A percentile compares a stretch with the other conserved stretches of the same genome.
These are phyloP conservation scores for Tangara arthus DNA, from an alignment of 2,797 vertebrate species.

Conservation along the genomic window DNA sequence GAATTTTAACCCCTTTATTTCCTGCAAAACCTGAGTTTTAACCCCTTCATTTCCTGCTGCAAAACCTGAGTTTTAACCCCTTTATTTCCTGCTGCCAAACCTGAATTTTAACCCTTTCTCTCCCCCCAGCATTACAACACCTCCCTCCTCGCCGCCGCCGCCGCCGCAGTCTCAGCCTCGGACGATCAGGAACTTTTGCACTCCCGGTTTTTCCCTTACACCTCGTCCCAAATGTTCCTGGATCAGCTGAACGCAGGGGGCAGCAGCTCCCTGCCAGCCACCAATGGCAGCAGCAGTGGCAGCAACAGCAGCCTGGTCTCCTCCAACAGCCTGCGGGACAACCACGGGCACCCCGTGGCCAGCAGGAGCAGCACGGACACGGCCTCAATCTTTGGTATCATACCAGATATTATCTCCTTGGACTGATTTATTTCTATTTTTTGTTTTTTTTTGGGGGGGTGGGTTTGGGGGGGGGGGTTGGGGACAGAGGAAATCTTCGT, in stretches of 20 bases:
- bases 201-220: conserved; percentile 91
- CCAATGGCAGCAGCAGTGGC: conserved; percentile 89
- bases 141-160: conserved; percentile 92
- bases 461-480: no score
- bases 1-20: no score
- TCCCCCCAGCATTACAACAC: conserved; percentile 88
- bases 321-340: conserved; percentile 88
- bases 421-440: conserved; percentile 80
- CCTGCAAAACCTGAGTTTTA: no score
- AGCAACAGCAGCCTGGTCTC: conserved; percentile 94
- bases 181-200: conserved; percentile 95
- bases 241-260: conserved; percentile 87
- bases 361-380: conserved; percentile 82
- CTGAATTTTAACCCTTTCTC: background rate
- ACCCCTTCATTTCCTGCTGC: no score
- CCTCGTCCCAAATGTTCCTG: conserved; percentile 93
- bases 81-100: no score
- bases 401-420: conserved; percentile 95
- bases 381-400: conserved; percentile 91
- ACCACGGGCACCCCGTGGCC: conserved; percentile 79
- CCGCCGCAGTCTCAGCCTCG: conserved; percentile 87
- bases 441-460: background rate
- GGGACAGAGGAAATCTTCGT: background rate
- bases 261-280: conserved; percentile 79
- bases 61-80: background rate